Evolutionary conservation across 1,140 invertebrate genomes (phyloP).

Genomic region (Drosophila ercepeae): DNA sequence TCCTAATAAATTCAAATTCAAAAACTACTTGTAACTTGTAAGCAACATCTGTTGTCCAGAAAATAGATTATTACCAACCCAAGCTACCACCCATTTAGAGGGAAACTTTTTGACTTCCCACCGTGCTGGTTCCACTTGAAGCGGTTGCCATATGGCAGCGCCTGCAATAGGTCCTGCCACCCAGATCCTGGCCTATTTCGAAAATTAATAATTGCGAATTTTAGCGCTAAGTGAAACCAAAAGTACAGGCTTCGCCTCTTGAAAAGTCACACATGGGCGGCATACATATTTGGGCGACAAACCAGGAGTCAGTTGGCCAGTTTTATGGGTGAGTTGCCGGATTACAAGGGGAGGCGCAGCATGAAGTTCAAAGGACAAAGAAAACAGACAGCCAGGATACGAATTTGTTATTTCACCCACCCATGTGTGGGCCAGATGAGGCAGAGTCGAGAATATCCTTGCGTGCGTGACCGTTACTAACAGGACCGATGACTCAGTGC

Average conservation of each 20-base stretch:
- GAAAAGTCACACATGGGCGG: slow-evolving; percentile 51
- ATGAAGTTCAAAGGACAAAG: slow-evolving; percentile 52
- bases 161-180: slow-evolving; percentile 12
- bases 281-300: slow-evolving; percentile 52
- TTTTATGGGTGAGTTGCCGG: slow-evolving; percentile 41
- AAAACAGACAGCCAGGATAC: slow-evolving; percentile 20
- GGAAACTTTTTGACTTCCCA: slow-evolving; percentile 52
- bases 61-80: slow-evolving; percentile 14
- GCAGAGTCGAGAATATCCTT: slow-evolving; percentile 32
- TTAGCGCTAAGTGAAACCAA: slow-evolving; percentile 60
- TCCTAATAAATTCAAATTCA: not conserved
- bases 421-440: slow-evolving; percentile 64
- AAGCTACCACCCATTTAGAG: slow-evolving; percentile 30
- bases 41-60: not conserved
- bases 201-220: slow-evolving; percentile 76
- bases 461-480: slow-evolving; percentile 77
- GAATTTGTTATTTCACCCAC: slow-evolving; percentile 14
- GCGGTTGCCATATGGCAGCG: slow-evolving; percentile 37
- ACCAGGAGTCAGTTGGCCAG: slow-evolving; percentile 65
- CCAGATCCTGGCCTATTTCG: slow-evolving; percentile 53
- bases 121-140: slow-evolving; percentile 36
- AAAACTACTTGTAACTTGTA: slow-evolving; percentile 24
- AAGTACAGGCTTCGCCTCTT: slow-evolving; percentile 8
- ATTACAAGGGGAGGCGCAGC: slow-evolving; percentile 44
- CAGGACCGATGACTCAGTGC: slow-evolving; percentile 57